Conservation (phyloP, 2,888 invertebrate genomes). For the Phyllotreta striolata region DNA sequence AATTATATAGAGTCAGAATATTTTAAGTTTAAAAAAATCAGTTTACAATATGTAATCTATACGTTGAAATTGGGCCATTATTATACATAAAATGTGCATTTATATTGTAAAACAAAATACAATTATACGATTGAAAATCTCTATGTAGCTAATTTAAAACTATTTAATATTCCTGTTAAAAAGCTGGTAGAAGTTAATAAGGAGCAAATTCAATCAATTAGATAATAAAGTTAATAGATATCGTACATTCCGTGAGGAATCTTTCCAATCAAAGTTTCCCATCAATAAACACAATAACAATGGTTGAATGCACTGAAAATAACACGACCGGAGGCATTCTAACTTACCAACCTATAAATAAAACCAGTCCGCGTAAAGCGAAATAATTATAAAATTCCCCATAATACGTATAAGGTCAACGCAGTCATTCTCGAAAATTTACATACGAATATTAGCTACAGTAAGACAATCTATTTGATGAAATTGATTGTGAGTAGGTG, state of each 20-base stretch:
- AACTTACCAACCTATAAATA: conserved; percentile 16
- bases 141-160: too few relatives aligned
- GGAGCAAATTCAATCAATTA: too few relatives aligned
- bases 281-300: conserved; percentile 9
- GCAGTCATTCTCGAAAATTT: conserved; percentile 54
- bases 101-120: neutral
- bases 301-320: conserved; percentile 22
- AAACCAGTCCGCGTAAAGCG: conserved; percentile 27
- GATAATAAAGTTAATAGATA: too few relatives aligned
- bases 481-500: conserved; percentile 29
- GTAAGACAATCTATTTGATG: conserved; percentile 47
- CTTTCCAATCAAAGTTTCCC: conserved; percentile 2
- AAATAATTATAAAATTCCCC: conserved; percentile 56
- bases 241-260: too few relatives aligned
- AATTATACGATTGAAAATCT: too few relatives aligned
- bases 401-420: conserved; percentile 49
- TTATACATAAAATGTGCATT: neutral
- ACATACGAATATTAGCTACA: conserved; percentile 59
- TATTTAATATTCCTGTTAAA: too few relatives aligned
- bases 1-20: neutral
- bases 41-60: too few relatives aligned
- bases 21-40: too few relatives aligned
- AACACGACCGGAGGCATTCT: conserved; percentile 27
- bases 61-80: neutral
- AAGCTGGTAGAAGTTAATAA: too few relatives aligned